Conservation (phyloP, 2,888 invertebrate genomes). For the Endotricha flammealis region DNA sequence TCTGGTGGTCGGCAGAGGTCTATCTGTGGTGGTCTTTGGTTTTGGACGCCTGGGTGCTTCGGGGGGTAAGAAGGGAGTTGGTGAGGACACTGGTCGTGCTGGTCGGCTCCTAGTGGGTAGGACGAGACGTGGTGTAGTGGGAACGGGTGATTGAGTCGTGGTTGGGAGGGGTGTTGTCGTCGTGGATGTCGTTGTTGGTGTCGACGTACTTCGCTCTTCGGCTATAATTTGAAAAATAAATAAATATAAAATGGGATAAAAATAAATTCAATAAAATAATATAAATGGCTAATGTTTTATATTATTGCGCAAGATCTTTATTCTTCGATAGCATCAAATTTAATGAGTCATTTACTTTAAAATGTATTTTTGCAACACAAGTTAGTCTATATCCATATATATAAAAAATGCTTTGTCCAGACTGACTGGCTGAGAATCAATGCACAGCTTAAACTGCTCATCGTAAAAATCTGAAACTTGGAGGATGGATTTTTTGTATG, state of each 20-base stretch:
- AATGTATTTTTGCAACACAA: too few relatives aligned
- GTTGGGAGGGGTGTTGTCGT: slow-evolving; percentile 19
- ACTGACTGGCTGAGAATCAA: too few relatives aligned
- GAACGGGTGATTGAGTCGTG: slow-evolving; percentile 14
- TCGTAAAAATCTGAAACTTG: too few relatives aligned
- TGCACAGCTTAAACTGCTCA: too few relatives aligned
- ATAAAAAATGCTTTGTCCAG: too few relatives aligned
- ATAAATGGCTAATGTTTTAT: too few relatives aligned
- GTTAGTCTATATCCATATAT: too few relatives aligned
- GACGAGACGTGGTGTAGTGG: slow-evolving; percentile 35
- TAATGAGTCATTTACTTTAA: too few relatives aligned
- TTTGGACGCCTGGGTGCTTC: slow-evolving; percentile 34
- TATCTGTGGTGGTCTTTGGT: slow-evolving; percentile 17
- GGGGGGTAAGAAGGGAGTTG: slow-evolving; percentile 37
- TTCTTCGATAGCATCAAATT: too few relatives aligned
- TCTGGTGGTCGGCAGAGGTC: slow-evolving; percentile 37
- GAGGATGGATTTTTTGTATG: too few relatives aligned
- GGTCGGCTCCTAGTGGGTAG: slow-evolving; percentile 36
- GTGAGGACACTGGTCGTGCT: slow-evolving; percentile 33
- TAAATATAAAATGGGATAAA: neutral
- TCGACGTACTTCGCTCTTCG: slow-evolving; percentile 63
- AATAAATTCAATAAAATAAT: too few relatives aligned
- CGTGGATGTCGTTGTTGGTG: slow-evolving; percentile 31
- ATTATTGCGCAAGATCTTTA: too few relatives aligned
- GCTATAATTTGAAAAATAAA: slow-evolving; percentile 31